Evolutionary conservation across 2,113 vertebrate species (phyloP).

Genomic region (Apodemus speciosus): DNA sequence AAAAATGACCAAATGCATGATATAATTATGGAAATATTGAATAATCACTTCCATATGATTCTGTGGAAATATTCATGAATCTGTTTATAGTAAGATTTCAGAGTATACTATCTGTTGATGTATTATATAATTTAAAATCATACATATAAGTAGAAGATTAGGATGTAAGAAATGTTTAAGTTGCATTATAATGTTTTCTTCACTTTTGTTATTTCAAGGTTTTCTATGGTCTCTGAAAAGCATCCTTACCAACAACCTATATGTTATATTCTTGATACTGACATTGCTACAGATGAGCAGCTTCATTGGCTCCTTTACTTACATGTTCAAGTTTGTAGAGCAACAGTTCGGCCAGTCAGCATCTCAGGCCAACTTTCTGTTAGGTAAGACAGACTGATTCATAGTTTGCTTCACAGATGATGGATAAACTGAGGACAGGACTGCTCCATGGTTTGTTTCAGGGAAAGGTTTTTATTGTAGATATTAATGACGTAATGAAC

Average conservation of each 20-base stretch:
- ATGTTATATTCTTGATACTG: conserved; percentile 84
- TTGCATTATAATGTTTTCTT: background rate
- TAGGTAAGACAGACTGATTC: conserved; percentile 85
- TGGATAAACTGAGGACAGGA: background rate
- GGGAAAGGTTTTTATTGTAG: no score
- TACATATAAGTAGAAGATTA: background rate
- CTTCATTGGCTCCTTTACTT: conserved; percentile 90
- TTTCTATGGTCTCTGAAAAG: conserved; percentile 90
- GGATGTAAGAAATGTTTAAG: background rate
- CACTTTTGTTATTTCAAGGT: conserved; percentile 82
- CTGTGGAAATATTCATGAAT: background rate
- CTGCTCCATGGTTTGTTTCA: background rate
- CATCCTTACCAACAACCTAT: conserved; percentile 88
- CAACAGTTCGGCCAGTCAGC: conserved; percentile 93
- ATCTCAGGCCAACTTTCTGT: conserved; percentile 90
- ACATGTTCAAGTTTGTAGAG: conserved; percentile 93
- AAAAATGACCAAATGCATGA: conserved; percentile 41
- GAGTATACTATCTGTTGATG: background rate
- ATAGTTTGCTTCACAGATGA: background rate
- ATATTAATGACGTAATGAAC: no score
- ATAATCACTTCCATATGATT: no score
- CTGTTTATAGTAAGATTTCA: background rate
- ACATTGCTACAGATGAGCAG: conserved; percentile 87
- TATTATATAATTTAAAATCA: background rate
- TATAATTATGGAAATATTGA: background rate